These are phyloP conservation scores for Eupithecia subfuscata DNA, from an alignment of 2,888 invertebrate genomes.

Conservation along the genomic window DNA sequence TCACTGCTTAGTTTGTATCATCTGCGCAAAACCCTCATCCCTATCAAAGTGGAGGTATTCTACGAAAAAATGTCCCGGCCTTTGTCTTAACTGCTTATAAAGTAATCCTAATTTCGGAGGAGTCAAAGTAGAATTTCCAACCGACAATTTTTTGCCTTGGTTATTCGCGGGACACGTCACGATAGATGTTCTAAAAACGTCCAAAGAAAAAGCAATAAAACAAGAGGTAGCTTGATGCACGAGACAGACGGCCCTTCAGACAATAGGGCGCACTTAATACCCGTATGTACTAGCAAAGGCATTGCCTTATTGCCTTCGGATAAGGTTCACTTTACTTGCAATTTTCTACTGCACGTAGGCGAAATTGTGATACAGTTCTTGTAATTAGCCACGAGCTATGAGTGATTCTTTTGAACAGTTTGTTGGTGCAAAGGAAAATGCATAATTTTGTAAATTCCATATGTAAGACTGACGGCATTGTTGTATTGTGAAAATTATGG, in stretches of 20 bases:
- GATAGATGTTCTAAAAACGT: constrained; percentile 31
- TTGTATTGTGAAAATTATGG: not conserved
- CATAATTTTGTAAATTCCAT: constrained; percentile 17
- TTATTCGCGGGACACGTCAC: constrained; percentile 33
- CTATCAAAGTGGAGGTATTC: not conserved
- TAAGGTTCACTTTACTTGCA: constrained; percentile 34
- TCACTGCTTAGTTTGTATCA: constrained; percentile 15
- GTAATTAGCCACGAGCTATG: constrained; percentile 62
- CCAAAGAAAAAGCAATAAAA: constrained; percentile 69
- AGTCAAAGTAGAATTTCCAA: not conserved
- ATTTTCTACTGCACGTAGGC: constrained; percentile 5
- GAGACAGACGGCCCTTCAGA: constrained; percentile 76
- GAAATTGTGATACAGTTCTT: constrained; percentile 54
- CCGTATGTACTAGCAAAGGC: constrained; percentile 57
- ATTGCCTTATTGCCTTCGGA: constrained; percentile 29
- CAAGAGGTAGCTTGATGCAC: constrained; percentile 65
- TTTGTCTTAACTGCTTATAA: not conserved
- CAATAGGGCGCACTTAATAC: constrained; percentile 74
- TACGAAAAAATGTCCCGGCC: not conserved
- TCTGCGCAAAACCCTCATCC: constrained; percentile 10
- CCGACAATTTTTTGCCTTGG: not conserved
- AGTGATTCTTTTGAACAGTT: constrained; percentile 47
- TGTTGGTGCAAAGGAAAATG: constrained; percentile 37
- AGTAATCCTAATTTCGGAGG: not conserved
- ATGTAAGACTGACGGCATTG: constrained; percentile 6